Evolutionary conservation across 2,888 invertebrate species (phyloP).

Genomic region (Cryptocephalus moraei): DNA sequence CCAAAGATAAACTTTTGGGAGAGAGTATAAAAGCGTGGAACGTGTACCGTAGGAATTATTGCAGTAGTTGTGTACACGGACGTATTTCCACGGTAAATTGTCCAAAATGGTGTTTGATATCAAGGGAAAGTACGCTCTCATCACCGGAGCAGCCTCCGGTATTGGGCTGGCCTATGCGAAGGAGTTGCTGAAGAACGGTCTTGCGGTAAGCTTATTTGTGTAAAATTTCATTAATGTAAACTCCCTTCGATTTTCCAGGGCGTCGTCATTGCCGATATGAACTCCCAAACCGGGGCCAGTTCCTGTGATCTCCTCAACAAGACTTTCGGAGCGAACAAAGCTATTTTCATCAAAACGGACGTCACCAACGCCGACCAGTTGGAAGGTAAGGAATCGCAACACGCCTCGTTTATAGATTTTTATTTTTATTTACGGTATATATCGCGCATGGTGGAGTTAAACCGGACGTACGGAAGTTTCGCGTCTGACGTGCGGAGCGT

Average conservation of each 20-base stretch:
- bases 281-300: slow-evolving; percentile 43
- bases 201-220: slow-evolving; percentile 30
- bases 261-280: slow-evolving; percentile 27
- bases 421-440: too few relatives aligned
- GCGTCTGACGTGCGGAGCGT: too few relatives aligned
- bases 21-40: too few relatives aligned
- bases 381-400: slow-evolving; percentile 45
- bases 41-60: too few relatives aligned
- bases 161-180: slow-evolving; percentile 42
- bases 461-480: too few relatives aligned
- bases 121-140: slow-evolving; percentile 29
- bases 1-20: too few relatives aligned
- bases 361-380: slow-evolving; percentile 64
- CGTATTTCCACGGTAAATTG: too few relatives aligned
- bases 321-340: slow-evolving; percentile 56
- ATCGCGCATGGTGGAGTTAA: too few relatives aligned
- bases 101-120: slow-evolving; percentile 21
- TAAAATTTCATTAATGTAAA: too few relatives aligned
- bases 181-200: slow-evolving; percentile 39
- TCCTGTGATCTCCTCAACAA: slow-evolving; percentile 49
- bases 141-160: slow-evolving; percentile 47
- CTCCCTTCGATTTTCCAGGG: slow-evolving; percentile 22
- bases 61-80: too few relatives aligned
- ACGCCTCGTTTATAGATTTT: too few relatives aligned
- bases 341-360: slow-evolving; percentile 59